phyloP scores from a whole-genome alignment of 2,888 invertebrate genomes.

The Subacronicta megacephala region DNA sequence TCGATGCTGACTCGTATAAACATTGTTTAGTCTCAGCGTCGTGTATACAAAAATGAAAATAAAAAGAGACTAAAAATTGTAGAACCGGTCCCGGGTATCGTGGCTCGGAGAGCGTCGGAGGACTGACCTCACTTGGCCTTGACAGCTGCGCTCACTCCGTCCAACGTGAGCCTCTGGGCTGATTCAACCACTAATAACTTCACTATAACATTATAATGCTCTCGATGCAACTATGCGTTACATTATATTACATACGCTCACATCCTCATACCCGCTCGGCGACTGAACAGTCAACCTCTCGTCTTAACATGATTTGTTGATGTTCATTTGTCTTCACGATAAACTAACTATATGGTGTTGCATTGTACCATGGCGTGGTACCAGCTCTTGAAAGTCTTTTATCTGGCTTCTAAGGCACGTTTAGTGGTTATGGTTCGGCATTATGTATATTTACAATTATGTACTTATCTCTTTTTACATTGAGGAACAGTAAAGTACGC shows the following conservation, averaged over 20 bases:
- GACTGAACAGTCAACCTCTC: constrained; percentile 61
- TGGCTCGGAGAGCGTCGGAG: constrained; percentile 87
- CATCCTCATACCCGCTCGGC: constrained; percentile 54
- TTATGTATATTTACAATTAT: constrained; percentile 7
- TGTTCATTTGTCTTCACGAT: constrained; percentile 70
- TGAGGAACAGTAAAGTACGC: neutral
- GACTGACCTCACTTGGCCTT: constrained; percentile 89
- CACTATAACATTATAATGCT: constrained; percentile 85
- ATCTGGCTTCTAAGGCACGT: constrained; percentile 28
- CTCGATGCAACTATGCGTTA: constrained; percentile 82
- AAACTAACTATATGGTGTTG: constrained; percentile 52
- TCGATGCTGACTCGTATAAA: constrained; percentile 86
- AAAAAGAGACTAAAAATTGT: constrained; percentile 89
- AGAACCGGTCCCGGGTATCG: constrained; percentile 87
- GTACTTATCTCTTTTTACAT: constrained; percentile 1
- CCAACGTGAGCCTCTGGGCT: constrained; percentile 79
- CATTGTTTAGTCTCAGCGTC: constrained; percentile 88
- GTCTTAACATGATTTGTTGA: constrained; percentile 80
- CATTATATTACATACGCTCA: constrained; percentile 68
- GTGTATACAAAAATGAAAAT: constrained; percentile 89
- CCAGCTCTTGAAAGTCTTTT: constrained; percentile 37
- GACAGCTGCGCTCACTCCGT: constrained; percentile 86
- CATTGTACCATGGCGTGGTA: constrained; percentile 32
- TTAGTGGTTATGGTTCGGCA: constrained; percentile 28
- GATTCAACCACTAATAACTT: constrained; percentile 87